These are phyloP conservation scores for Lasioglossum calceatum DNA, from an alignment of 2,888 invertebrate species.

Conservation along the genomic window DNA sequence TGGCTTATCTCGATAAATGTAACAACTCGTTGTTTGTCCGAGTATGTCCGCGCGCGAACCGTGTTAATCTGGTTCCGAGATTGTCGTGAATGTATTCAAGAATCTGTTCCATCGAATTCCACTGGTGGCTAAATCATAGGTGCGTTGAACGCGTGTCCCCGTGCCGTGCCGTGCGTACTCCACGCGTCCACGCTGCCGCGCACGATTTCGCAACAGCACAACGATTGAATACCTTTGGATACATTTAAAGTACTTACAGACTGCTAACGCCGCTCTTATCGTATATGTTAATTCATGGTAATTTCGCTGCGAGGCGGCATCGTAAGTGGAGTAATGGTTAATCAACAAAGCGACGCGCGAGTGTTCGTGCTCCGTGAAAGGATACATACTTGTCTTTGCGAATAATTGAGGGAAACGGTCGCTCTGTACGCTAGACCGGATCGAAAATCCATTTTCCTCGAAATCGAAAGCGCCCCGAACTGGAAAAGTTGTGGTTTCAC, in stretches of 20 bases:
- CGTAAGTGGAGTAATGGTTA: constrained; percentile 57
- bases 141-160: constrained; percentile 37
- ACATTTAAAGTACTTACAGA: constrained; percentile 42
- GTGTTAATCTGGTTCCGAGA: constrained; percentile 2
- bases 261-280: constrained; percentile 55
- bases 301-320: constrained; percentile 52
- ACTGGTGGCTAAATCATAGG: constrained; percentile 40
- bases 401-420: constrained; percentile 34
- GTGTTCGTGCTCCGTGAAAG: constrained; percentile 49
- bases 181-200: background rate
- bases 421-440: too few species aligned
- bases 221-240: constrained; percentile 55
- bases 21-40: background rate
- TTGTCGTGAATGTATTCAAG: background rate
- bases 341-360: constrained; percentile 62
- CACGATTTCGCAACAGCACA: constrained; percentile 51
- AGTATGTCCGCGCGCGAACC: background rate
- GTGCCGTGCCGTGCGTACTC: constrained; percentile 19
- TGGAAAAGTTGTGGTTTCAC: too few species aligned
- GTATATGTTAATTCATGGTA: constrained; percentile 67
- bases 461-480: too few species aligned
- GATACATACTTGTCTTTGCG: constrained; percentile 36
- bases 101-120: constrained; percentile 31
- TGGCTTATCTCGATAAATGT: background rate
- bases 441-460: too few species aligned